Evolutionary conservation across 2,888 invertebrate genomes (phyloP), one percentile per base, ranked within the genome.

Genomic region (Hylaea fasciaria): DNA sequence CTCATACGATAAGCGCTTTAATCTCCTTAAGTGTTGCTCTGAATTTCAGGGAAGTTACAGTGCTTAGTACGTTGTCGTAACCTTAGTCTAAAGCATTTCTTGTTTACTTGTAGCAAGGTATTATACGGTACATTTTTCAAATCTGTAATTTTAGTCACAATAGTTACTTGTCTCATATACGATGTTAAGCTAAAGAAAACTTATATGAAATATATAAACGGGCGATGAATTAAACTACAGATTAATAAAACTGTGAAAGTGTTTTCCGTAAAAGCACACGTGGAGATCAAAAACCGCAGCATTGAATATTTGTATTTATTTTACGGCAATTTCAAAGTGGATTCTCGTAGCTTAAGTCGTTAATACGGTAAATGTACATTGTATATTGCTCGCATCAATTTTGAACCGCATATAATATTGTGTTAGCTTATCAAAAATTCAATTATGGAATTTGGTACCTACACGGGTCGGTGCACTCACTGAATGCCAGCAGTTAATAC

Each of bases 1-100:
- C 83, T 82, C 83, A 82, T 80, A 84, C 83, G 87, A 86, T 86
- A 88, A 86, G 80, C 83, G 83, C 87, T 91, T 88, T 89, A 90
- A 91, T 90, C 87, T 87, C 76, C 85, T 83, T 86, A 86, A 89
- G 89, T 89, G 89, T 83, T 74, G 9, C 32, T 63, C 73, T 66
- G 71, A 72, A 65, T 74, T 76, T 72, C 48, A 58, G 53, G 12
- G 14, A 13, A 13, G 40, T 50, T 45, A 17, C 49, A 59, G 35
- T 39, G 44, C 39, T 57, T 40, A 41, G n/a, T n/a, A n/a, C n/a
- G n/a, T n/a, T 9, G 37, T 40, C 12, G 13, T 13, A 40, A 37
- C 14, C 39, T 32, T 32, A 32, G 9, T 32, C 32, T 32, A 9
- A 8, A 32, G 9, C 3, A 32, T 2, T 32, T 10, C 9, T 32